Evolutionary conservation across 2,888 invertebrate species (phyloP).

Genomic region (Apeira syringaria): DNA sequence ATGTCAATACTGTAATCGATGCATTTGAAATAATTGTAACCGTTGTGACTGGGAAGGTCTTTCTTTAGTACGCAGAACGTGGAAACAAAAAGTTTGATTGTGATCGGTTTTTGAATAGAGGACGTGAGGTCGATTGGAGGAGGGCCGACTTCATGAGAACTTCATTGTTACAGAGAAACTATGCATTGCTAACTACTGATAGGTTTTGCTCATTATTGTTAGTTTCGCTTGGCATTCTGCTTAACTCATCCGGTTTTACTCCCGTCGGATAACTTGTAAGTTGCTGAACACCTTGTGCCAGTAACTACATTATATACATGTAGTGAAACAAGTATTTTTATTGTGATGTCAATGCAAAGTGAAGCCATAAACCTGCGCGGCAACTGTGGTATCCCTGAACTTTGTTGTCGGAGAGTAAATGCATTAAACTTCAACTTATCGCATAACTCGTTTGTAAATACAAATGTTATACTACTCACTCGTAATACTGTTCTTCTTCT

Average conservation of each 20-base stretch:
- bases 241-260: conserved; percentile 27
- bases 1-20: conserved; percentile 10
- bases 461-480: conserved; percentile 4
- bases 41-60: conserved; percentile 10
- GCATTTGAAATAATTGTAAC: conserved; percentile 7
- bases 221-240: conserved; percentile 52
- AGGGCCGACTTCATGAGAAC: conserved; percentile 58
- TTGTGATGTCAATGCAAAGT: conserved; percentile 41
- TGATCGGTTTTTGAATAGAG: conserved; percentile 28
- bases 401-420: conserved; percentile 37
- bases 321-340: conserved; percentile 38
- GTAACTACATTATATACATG: conserved; percentile 21
- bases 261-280: conserved; percentile 36
- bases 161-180: conserved; percentile 49
- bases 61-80: conserved; percentile 23
- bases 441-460: conserved; percentile 5
- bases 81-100: conserved; percentile 25
- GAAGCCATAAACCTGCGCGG: conserved; percentile 47
- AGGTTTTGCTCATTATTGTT: conserved; percentile 57
- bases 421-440: conserved; percentile 21
- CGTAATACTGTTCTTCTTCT: no score
- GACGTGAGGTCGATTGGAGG: conserved; percentile 41
- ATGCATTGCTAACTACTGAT: conserved; percentile 53
- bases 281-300: conserved; percentile 21
- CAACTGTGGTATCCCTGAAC: conserved; percentile 39